These are phyloP conservation scores for Andrena marginata DNA, from an alignment of 2,888 invertebrate species.

Conservation along the genomic window DNA sequence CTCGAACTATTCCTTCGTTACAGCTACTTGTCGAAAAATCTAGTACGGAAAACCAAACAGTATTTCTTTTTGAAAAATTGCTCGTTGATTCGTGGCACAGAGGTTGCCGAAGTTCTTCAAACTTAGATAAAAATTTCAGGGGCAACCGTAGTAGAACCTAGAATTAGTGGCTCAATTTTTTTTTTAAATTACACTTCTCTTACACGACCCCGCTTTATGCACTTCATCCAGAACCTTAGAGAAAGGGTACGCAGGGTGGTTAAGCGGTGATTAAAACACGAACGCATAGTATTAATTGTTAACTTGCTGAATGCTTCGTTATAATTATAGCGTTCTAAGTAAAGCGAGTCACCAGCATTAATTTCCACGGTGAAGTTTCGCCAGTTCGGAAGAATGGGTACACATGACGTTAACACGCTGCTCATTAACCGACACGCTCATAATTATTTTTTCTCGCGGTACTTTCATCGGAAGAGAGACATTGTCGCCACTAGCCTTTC, in stretches of 20 bases:
- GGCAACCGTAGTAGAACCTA: no score
- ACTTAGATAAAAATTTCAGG: no score
- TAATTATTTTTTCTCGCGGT: constrained; percentile 27
- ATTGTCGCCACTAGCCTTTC: constrained; percentile 8
- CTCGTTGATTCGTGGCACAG: no score
- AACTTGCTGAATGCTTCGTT: not conserved
- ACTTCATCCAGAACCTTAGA: not conserved
- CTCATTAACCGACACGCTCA: constrained; percentile 7
- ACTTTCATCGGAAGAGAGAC: constrained; percentile 22
- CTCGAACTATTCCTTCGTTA: not conserved
- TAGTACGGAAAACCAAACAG: not conserved
- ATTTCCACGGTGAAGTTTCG: not conserved
- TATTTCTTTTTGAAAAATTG: no score
- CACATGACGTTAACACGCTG: not conserved
- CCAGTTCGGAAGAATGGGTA: constrained; percentile 5
- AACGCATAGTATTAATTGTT: not conserved
- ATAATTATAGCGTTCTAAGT: not conserved
- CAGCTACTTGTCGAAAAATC: not conserved
- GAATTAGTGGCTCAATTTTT: not conserved
- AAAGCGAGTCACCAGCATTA: not conserved
- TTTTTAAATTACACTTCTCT: not conserved
- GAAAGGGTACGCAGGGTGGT: not conserved
- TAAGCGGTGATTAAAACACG: not conserved
- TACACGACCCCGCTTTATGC: not conserved
- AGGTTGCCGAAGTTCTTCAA: no score